Percentiles rank a stretch among this genome's conserved stretches.
Conservation (phyloP, 1,140 invertebrate genomes). For the Agrilus planipennis region DNA sequence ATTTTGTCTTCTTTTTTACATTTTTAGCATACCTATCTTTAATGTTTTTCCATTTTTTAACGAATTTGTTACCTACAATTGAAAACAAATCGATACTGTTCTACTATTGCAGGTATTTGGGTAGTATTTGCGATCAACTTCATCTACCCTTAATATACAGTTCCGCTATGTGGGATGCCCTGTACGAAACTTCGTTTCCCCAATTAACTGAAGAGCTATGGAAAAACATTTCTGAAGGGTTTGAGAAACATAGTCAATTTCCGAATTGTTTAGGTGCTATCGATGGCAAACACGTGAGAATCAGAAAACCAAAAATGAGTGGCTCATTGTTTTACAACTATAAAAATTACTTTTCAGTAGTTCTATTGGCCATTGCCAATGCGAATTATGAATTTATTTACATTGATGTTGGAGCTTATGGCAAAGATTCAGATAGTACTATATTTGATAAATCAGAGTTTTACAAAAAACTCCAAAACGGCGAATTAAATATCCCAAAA, state of each 20-base stretch:
- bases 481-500: too few species aligned
- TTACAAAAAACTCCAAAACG: neutral
- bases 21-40: too few species aligned
- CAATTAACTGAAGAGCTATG: constrained; percentile 4
- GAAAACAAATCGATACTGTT: too few species aligned
- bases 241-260: constrained; percentile 35
- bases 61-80: too few species aligned
- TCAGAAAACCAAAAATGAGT: constrained; percentile 23
- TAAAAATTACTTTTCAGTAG: constrained; percentile 35
- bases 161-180: too few species aligned
- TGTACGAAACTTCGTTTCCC: too few species aligned
- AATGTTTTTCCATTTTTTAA: too few species aligned
- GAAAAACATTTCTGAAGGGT: constrained; percentile 23
- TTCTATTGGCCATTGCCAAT: constrained; percentile 38
- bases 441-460: constrained; percentile 15
- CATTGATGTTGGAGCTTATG: constrained; percentile 36
- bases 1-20: too few species aligned
- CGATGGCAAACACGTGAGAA: constrained; percentile 36
- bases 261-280: constrained; percentile 36
- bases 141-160: too few species aligned
- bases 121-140: too few species aligned
- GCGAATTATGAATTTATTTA: constrained; percentile 35
- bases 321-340: constrained; percentile 25
- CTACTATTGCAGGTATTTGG: too few species aligned
- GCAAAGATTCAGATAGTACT: constrained; percentile 30